Conservation (phyloP, 2,797 vertebrate species). For the Iguana delicatissima region DNA sequence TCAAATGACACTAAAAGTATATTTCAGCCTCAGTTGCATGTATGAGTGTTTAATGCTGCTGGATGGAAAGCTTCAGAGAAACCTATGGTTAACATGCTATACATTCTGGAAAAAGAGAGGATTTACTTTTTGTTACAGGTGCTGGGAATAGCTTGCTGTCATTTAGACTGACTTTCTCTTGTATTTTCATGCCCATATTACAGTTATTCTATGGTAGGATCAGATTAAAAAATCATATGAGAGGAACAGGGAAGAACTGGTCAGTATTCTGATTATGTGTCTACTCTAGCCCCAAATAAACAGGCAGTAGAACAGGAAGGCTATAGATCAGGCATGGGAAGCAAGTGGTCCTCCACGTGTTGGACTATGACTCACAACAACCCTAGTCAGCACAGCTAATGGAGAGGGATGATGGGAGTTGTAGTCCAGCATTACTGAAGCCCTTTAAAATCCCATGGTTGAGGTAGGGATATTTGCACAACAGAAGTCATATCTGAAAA, state of each 20-base stretch:
- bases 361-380: background rate
- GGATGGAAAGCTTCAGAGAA: background rate
- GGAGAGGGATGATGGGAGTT: background rate
- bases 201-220: background rate
- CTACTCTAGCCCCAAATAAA: background rate
- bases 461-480: background rate
- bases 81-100: background rate
- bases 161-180: background rate
- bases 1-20: background rate
- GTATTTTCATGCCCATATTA: background rate
- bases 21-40: background rate
- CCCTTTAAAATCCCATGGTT: background rate
- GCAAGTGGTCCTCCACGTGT: background rate
- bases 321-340: background rate
- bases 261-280: background rate
- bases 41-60: background rate
- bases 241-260: background rate
- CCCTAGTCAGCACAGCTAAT: background rate
- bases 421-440: background rate
- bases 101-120: background rate
- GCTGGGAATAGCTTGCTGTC: background rate
- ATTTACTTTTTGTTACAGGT: background rate
- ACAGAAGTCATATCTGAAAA: background rate
- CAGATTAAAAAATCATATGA: no score
- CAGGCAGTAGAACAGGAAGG: background rate